Conservation (phyloP, 2,113 vertebrate genomes). For the Austrofundulus limnaeus region DNA sequence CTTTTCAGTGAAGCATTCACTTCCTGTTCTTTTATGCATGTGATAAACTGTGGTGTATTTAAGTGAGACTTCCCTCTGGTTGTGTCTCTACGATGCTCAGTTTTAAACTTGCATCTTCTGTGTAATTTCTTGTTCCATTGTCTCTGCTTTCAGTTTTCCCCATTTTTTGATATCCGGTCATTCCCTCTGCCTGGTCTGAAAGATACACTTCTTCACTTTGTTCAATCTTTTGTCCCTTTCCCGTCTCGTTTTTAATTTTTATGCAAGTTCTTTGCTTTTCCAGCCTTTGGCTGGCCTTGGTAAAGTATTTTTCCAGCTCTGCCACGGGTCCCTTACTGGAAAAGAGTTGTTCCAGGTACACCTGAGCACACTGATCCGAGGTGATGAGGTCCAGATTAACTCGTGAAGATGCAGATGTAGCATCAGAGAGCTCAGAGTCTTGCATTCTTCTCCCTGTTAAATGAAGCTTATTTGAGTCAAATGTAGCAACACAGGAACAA, state of each 20-base stretch:
- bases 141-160: not conserved
- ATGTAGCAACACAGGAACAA: not conserved
- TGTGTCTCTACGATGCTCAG: conserved; percentile 62
- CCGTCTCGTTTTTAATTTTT: conserved; percentile 13
- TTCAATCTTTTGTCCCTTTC: not conserved
- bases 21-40: conserved; percentile 4
- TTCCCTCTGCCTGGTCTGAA: not conserved
- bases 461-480: conserved; percentile 16
- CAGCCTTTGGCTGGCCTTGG: conserved; percentile 30
- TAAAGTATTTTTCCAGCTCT: conserved; percentile 59
- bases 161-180: not conserved
- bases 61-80: conserved; percentile 13
- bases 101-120: conserved; percentile 28
- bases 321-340: conserved; percentile 54
- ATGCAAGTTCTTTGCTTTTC: conserved; percentile 1
- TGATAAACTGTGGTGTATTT: not conserved
- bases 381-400: conserved; percentile 60
- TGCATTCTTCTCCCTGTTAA: conserved; percentile 44
- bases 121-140: not conserved
- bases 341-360: conserved; percentile 65
- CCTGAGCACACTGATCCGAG: conserved; percentile 61
- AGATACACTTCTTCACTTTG: not conserved
- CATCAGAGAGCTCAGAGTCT: conserved; percentile 1
- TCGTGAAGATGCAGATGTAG: not conserved
- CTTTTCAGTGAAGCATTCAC: not conserved